A percentile compares a stretch with the other conserved stretches of the same genome.
phyloP scores from a whole-genome alignment of 2,113 vertebrate genomes.

The Entosphenus tridentatus region DNA sequence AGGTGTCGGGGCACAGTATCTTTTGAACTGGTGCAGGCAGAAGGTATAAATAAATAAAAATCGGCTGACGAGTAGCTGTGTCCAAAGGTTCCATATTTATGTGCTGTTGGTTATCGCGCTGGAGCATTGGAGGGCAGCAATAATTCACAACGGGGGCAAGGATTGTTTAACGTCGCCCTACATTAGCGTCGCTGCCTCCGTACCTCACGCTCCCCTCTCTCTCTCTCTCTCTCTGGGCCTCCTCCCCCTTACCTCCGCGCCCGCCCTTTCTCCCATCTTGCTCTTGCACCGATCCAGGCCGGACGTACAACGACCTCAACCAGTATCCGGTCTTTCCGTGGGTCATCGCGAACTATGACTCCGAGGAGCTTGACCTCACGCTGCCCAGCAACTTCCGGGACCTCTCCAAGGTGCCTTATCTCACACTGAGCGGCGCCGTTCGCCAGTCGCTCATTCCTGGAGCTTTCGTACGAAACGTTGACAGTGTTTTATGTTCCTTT shows the following conservation, averaged over 20 bases:
- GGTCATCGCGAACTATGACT: slow-evolving; percentile 95
- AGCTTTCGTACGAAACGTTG: too few relatives aligned
- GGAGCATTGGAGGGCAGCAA: too few relatives aligned
- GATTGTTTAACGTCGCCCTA: too few relatives aligned
- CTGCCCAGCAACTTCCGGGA: slow-evolving; percentile 96
- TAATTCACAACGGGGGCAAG: too few relatives aligned
- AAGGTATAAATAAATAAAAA: too few relatives aligned
- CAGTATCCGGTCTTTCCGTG: slow-evolving; percentile 97
- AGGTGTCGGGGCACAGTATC: too few relatives aligned
- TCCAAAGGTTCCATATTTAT: too few relatives aligned
- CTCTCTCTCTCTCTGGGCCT: background rate
- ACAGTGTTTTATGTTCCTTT: background rate
- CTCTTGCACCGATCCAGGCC: slow-evolving; percentile 25
- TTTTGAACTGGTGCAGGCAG: too few relatives aligned
- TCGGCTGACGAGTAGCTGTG: too few relatives aligned
- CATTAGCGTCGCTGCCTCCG: background rate
- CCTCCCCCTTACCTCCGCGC: background rate
- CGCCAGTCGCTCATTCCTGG: too few relatives aligned
- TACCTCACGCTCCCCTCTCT: background rate
- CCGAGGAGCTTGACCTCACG: slow-evolving; percentile 72
- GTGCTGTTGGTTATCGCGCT: too few relatives aligned
- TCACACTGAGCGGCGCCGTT: background rate
- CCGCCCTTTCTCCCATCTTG: background rate
- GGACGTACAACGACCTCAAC: slow-evolving; percentile 79
- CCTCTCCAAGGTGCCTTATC: slow-evolving; percentile 62